phyloP scores from a whole-genome alignment of 2,113 vertebrate species.

The Gadus chalcogrammus region DNA sequence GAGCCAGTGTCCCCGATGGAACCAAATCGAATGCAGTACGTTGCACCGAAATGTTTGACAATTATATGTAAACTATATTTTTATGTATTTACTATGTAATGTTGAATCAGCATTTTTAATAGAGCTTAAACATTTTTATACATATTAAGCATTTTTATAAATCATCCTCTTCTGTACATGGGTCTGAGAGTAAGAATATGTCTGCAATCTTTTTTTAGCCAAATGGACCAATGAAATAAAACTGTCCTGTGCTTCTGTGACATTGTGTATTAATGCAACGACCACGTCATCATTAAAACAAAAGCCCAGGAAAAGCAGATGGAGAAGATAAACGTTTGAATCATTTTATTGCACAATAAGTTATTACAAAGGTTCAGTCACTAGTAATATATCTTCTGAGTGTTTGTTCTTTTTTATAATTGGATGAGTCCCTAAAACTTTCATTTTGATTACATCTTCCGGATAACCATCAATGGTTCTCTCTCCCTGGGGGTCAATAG shows the following conservation, averaged over 20 bases:
- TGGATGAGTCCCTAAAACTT: background rate
- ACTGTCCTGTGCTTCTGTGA: background rate
- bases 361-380: background rate
- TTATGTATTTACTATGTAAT: constrained; percentile 33
- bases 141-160: constrained; percentile 50
- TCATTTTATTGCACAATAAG: constrained; percentile 15
- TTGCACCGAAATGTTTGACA: no score
- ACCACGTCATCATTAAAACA: background rate
- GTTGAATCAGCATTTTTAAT: constrained; percentile 42
- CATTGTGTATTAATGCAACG: background rate
- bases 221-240: constrained; percentile 57
- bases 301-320: accelerated
- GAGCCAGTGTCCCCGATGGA: no score
- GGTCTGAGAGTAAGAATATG: constrained; percentile 26
- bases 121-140: constrained; percentile 50
- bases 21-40: no score
- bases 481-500: background rate
- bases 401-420: no score
- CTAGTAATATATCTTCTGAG: no score
- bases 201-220: constrained; percentile 10
- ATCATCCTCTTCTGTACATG: constrained; percentile 42
- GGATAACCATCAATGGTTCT: constrained; percentile 27
- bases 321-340: constrained; percentile 8
- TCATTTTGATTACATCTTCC: background rate
- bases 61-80: constrained; percentile 13